Conservation (phyloP, 2,113 vertebrate genomes). For the Menura novaehollandiae region DNA sequence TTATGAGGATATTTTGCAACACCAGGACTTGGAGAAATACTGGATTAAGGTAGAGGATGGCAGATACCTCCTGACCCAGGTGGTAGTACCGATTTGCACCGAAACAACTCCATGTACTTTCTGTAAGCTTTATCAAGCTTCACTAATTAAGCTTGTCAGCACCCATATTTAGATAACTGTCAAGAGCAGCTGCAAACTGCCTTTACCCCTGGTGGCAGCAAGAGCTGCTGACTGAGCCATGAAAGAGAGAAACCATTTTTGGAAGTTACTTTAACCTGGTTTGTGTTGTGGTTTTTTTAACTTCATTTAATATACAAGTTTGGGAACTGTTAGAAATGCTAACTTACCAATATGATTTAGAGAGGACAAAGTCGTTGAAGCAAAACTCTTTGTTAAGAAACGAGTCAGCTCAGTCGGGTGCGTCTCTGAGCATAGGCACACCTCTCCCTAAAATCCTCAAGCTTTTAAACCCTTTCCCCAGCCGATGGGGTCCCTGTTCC, state of each 20-base stretch:
- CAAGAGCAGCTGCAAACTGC: not conserved
- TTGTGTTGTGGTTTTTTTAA: not conserved
- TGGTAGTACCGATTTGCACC: not conserved
- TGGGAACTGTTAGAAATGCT: no score
- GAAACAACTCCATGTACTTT: not conserved
- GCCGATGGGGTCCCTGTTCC: no score
- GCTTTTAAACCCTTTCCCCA: no score
- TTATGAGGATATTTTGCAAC: not conserved
- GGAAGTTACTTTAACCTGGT: not conserved
- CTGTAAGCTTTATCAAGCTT: not conserved
- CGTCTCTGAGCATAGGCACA: no score
- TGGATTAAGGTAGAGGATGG: not conserved
- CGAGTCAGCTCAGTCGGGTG: no score
- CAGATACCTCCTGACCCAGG: not conserved
- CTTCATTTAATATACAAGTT: not conserved
- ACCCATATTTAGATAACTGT: not conserved
- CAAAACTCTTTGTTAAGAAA: no score
- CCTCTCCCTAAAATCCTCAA: no score
- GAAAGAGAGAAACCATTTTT: not conserved
- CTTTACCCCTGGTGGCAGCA: not conserved
- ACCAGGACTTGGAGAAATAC: not conserved
- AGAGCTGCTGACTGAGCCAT: not conserved
- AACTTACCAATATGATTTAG: no score
- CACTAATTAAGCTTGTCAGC: not conserved
- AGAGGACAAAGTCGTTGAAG: no score